Conservation (phyloP, 2,888 invertebrate species). For the Exephanes ischioxanthus region DNA sequence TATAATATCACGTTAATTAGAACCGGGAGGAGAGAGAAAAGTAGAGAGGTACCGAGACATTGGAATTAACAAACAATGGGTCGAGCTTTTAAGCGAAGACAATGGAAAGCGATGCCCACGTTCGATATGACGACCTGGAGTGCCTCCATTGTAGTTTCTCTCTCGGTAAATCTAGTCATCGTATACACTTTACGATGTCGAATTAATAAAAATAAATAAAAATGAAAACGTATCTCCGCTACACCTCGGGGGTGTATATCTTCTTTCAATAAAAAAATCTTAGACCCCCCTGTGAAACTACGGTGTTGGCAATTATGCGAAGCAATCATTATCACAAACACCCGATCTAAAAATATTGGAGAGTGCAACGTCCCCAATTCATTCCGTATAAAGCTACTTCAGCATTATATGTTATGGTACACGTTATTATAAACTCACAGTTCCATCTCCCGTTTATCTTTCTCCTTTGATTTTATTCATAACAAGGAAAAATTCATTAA, state of each 20-base stretch:
- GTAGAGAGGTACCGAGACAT: slow-evolving; percentile 49
- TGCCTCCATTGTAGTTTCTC: slow-evolving; percentile 41
- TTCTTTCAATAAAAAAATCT: slow-evolving; percentile 17
- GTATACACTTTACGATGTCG: slow-evolving; percentile 22
- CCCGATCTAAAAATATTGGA: slow-evolving; percentile 45
- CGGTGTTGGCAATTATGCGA: slow-evolving; percentile 43
- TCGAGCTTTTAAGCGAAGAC: slow-evolving; percentile 64
- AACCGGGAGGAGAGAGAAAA: slow-evolving; percentile 22
- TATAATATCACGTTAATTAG: slow-evolving; percentile 61
- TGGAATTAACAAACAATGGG: slow-evolving; percentile 67
- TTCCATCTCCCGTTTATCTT: neutral
- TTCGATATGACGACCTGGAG: slow-evolving; percentile 62
- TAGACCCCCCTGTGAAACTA: slow-evolving; percentile 12
- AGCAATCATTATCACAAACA: slow-evolving; percentile 41
- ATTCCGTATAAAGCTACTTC: neutral
- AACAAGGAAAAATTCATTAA: too few species aligned
- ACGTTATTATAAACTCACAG: neutral
- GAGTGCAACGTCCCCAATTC: slow-evolving; percentile 33
- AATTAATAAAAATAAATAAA: slow-evolving; percentile 15
- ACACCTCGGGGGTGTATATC: neutral
- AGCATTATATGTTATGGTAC: neutral
- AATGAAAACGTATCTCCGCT: neutral
- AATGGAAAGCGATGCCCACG: slow-evolving; percentile 66
- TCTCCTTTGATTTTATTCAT: neutral
- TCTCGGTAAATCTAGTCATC: slow-evolving; percentile 14